Conservation (phyloP, 1,140 invertebrate genomes). For the Belonocnema kinseyi region DNA sequence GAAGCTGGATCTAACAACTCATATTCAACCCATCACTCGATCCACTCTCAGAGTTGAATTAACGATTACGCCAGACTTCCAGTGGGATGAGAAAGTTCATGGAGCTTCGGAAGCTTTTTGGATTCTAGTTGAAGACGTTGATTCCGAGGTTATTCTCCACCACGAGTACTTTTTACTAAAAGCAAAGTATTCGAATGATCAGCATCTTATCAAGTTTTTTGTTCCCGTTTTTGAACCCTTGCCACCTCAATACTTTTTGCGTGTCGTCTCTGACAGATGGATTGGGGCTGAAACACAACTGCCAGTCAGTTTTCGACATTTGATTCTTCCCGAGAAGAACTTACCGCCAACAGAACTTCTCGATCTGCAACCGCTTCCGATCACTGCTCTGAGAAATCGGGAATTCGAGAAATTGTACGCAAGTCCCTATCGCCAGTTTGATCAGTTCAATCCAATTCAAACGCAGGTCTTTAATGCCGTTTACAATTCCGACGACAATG, state of each 20-base stretch:
- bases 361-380: conserved; percentile 97
- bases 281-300: conserved; percentile 96
- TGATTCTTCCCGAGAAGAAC: conserved; percentile 99
- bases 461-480: conserved; percentile 99
- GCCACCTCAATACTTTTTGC: conserved; percentile 98
- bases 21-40: conserved; percentile 98
- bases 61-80: conserved; percentile 99
- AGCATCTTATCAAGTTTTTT: conserved; percentile 98
- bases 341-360: conserved; percentile 97
- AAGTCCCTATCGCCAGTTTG: conserved; percentile 81
- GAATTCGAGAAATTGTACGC: conserved; percentile 91
- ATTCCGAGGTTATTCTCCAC: conserved; percentile 96
- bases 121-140: conserved; percentile 99
- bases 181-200: conserved; percentile 94
- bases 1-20: conserved; percentile 94
- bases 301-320: conserved; percentile 97
- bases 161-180: conserved; percentile 99
- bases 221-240: conserved; percentile 99
- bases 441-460: conserved; percentile 99
- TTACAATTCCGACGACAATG: conserved; percentile 99
- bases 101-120: conserved; percentile 98
- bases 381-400: conserved; percentile 88
- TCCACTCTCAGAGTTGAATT: conserved; percentile 96
- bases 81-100: conserved; percentile 99
- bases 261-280: conserved; percentile 88